Evolutionary conservation across 1,140 invertebrate genomes (phyloP).

Genomic region (Bombus consobrinus): DNA sequence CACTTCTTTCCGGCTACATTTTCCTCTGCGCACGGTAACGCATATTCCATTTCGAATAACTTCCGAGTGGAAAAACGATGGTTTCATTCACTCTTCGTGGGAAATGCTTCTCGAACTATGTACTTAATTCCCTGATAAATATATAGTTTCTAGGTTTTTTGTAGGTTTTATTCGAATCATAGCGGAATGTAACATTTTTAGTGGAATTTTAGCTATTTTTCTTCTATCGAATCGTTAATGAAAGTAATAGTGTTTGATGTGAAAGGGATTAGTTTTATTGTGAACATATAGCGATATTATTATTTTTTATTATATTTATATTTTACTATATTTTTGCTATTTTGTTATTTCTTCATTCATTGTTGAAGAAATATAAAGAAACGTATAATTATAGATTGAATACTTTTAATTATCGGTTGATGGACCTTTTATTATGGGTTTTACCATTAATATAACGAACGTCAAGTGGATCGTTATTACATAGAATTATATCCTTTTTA

Average conservation of each 20-base stretch:
- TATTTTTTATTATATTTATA: neutral
- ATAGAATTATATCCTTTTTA: neutral
- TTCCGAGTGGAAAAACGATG: constrained; percentile 55
- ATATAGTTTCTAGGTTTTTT: neutral
- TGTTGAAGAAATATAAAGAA: too few species aligned
- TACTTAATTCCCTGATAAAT: neutral
- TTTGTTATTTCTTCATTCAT: too few species aligned
- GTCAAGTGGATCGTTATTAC: neutral
- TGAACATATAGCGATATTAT: too few species aligned
- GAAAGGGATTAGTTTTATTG: too few species aligned
- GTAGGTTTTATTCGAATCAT: too few species aligned
- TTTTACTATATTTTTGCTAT: neutral
- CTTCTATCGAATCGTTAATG: too few species aligned
- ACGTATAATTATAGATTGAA: neutral
- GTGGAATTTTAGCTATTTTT: too few species aligned
- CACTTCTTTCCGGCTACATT: constrained; percentile 76
- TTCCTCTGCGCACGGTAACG: constrained; percentile 63
- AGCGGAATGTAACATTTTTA: too few species aligned
- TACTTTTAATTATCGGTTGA: neutral
- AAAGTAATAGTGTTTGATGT: too few species aligned
- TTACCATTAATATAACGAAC: neutral
- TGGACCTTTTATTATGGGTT: neutral
- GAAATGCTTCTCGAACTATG: neutral
- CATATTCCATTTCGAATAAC: constrained; percentile 50
- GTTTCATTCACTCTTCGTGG: constrained; percentile 48